These are phyloP conservation scores for Drosophila fuyamai DNA, from an alignment of 1,140 invertebrate genomes.

Conservation along the genomic window DNA sequence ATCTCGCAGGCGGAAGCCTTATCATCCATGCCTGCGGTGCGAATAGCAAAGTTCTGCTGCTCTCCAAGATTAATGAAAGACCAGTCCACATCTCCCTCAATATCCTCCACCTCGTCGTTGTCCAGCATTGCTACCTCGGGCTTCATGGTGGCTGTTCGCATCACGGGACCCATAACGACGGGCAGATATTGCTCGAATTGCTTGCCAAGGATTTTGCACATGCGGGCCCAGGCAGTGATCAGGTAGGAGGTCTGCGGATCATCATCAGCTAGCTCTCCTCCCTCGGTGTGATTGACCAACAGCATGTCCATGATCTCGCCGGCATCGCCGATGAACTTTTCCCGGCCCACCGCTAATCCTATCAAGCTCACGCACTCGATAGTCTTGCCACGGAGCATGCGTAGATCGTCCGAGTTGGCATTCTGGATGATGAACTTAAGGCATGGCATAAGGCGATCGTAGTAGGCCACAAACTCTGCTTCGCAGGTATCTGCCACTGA, in stretches of 20 bases:
- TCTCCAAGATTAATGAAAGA: conserved; percentile 98
- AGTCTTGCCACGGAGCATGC: conserved; percentile 96
- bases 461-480: conserved; percentile 93
- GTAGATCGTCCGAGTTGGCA: conserved; percentile 94
- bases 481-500: conserved; percentile 99
- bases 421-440: conserved; percentile 99
- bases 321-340: conserved; percentile 97
- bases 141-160: conserved; percentile 97
- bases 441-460: conserved; percentile 96
- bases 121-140: conserved; percentile 98
- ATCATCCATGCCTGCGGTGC: conserved; percentile 96
- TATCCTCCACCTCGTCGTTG: conserved; percentile 94
- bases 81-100: conserved; percentile 97
- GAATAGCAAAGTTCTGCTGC: conserved; percentile 96
- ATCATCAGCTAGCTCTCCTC: conserved; percentile 92
- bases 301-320: conserved; percentile 98
- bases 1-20: conserved; percentile 99
- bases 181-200: conserved; percentile 99
- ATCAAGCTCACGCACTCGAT: conserved; percentile 99
- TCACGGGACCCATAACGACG: conserved; percentile 98
- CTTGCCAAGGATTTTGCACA: conserved; percentile 98
- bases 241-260: conserved; percentile 99
- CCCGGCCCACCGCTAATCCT: conserved; percentile 97
- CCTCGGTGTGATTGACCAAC: conserved; percentile 94
- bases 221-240: conserved; percentile 99